These are phyloP conservation scores for Papilio xuthus DNA, from an alignment of 1,140 invertebrate species.

Conservation along the genomic window DNA sequence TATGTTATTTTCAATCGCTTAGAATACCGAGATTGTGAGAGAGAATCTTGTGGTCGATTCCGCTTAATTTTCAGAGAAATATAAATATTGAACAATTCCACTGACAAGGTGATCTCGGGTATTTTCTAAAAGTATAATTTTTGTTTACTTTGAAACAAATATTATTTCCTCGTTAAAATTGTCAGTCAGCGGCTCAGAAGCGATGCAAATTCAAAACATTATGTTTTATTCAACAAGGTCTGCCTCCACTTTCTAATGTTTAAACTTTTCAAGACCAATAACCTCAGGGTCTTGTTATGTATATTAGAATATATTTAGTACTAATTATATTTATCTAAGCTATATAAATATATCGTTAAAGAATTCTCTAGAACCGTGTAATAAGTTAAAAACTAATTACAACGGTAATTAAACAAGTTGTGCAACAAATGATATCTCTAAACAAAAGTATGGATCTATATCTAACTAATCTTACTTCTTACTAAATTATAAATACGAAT, in stretches of 20 bases:
- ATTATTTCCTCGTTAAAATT: not conserved
- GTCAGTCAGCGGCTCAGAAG: not conserved
- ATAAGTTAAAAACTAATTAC: not conserved
- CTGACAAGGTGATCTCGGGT: not conserved
- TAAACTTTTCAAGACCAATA: not conserved
- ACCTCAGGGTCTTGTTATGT: not conserved
- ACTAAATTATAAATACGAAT: too few relatives aligned
- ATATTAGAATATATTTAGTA: not conserved
- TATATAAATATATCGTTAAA: not conserved
- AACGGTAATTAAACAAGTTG: not conserved
- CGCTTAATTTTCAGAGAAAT: too few relatives aligned
- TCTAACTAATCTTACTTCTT: too few relatives aligned
- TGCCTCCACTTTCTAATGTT: not conserved
- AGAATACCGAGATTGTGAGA: too few relatives aligned
- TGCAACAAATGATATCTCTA: not conserved
- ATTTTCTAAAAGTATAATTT: not conserved
- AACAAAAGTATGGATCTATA: not conserved
- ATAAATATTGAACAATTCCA: not conserved
- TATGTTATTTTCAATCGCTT: too few relatives aligned
- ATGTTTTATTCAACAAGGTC: slow-evolving; percentile 6
- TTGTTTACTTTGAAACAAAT: not conserved
- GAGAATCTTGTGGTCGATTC: too few relatives aligned
- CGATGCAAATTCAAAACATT: not conserved
- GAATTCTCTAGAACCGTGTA: not conserved
- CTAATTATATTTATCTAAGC: not conserved